phyloP scores from a whole-genome alignment of 2,113 vertebrate genomes.

The Lepisosteus osseus region DNA sequence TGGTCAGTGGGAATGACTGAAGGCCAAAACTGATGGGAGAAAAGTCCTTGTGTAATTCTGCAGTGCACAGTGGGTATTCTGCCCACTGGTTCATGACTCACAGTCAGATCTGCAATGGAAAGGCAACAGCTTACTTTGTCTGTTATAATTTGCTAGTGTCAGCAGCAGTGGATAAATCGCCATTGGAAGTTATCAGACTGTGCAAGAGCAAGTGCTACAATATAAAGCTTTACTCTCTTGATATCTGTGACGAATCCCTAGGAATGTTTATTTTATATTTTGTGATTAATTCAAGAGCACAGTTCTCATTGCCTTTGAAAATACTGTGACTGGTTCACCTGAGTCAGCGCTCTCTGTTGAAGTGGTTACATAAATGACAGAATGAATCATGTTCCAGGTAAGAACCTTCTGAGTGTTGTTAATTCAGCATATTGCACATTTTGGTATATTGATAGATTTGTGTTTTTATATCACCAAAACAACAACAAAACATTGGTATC shows the following conservation, averaged over 20 bases:
- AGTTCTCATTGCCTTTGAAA: slow-evolving; percentile 14
- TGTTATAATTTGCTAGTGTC: slow-evolving; percentile 17
- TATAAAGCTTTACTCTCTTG: slow-evolving; percentile 1
- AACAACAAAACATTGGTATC: not conserved
- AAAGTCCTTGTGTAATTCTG: slow-evolving; percentile 4
- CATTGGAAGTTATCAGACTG: slow-evolving; percentile 42
- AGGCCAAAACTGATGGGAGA: not conserved
- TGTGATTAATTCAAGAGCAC: not conserved
- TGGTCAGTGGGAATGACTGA: slow-evolving; percentile 1
- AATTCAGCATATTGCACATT: not conserved
- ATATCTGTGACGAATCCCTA: not conserved
- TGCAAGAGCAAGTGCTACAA: slow-evolving; percentile 27
- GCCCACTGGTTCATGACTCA: not conserved
- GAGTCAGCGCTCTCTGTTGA: slow-evolving; percentile 33
- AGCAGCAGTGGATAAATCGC: slow-evolving; percentile 29
- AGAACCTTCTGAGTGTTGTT: slow-evolving; percentile 25
- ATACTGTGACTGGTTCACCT: slow-evolving; percentile 6
- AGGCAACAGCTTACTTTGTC: slow-evolving; percentile 23
- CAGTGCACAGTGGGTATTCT: slow-evolving; percentile 13
- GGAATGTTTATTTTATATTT: not conserved
- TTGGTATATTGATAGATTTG: too few relatives aligned
- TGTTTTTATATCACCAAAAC: too few relatives aligned
- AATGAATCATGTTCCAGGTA: slow-evolving; percentile 57
- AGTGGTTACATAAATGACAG: slow-evolving; percentile 27
- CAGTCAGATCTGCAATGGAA: slow-evolving; percentile 23